These are phyloP conservation scores for Vannuccia rotundouncinata DNA, from an alignment of 2,888 invertebrate genomes.

Conservation along the genomic window DNA sequence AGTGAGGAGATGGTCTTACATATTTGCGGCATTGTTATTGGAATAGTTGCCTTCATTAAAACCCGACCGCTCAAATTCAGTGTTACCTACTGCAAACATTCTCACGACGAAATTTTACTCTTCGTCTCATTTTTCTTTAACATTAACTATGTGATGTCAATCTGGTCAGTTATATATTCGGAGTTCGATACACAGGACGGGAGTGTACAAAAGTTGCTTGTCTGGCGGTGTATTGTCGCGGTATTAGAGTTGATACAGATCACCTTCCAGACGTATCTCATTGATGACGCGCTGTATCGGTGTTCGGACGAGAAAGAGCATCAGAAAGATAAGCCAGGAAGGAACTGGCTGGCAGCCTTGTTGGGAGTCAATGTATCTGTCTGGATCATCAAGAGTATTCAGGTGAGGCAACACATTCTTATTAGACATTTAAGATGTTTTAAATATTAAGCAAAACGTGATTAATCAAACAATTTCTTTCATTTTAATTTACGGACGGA, in stretches of 20 bases:
- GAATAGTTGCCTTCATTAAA: constrained; percentile 29
- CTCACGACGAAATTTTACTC: constrained; percentile 36
- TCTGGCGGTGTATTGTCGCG: constrained; percentile 27
- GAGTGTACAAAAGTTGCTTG: background rate
- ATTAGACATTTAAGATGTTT: no score
- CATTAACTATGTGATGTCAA: constrained; percentile 19
- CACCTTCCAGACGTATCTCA: constrained; percentile 32
- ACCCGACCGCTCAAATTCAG: constrained; percentile 34
- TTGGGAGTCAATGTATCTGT: constrained; percentile 31
- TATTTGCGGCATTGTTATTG: constrained; percentile 9
- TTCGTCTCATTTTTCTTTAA: constrained; percentile 35
- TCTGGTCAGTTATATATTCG: background rate
- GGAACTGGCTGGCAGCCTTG: constrained; percentile 30
- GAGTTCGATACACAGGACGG: background rate
- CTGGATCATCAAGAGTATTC: constrained; percentile 38
- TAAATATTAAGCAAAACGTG: no score
- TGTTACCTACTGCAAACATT: constrained; percentile 7
- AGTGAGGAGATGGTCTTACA: constrained; percentile 28
- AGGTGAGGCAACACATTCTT: no score
- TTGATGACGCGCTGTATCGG: constrained; percentile 34
- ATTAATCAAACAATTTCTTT: no score
- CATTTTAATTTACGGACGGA: no score
- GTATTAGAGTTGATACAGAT: constrained; percentile 34
- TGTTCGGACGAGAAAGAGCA: constrained; percentile 34
- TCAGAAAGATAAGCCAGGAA: constrained; percentile 31